These are phyloP conservation scores for Apis laboriosa DNA, from an alignment of 1,140 invertebrate species.

Conservation along the genomic window DNA sequence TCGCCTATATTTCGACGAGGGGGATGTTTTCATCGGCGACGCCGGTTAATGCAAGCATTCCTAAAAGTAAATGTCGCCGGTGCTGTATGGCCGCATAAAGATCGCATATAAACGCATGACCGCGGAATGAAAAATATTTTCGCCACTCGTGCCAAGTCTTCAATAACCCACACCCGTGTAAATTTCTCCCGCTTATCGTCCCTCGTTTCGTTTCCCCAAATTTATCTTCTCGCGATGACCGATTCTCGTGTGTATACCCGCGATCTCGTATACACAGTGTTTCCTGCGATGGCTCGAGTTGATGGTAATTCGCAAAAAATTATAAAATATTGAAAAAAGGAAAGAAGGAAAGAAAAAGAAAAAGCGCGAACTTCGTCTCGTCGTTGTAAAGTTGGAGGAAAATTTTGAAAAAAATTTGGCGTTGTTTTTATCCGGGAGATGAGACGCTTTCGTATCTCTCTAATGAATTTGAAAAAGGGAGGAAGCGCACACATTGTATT, in stretches of 20 bases:
- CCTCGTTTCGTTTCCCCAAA: slow-evolving; percentile 25
- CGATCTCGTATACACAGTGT: background rate
- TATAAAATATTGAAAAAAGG: no score
- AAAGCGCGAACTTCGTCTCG: no score
- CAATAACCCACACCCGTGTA: slow-evolving; percentile 44
- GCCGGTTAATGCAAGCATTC: slow-evolving; percentile 44
- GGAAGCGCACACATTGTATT: background rate
- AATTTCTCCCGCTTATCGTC: slow-evolving; percentile 54
- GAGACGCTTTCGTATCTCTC: no score
- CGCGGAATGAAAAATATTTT: slow-evolving; percentile 51
- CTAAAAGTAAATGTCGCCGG: slow-evolving; percentile 55
- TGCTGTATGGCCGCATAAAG: slow-evolving; percentile 51
- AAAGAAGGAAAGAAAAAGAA: no score
- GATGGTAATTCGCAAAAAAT: no score
- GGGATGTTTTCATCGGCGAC: slow-evolving; percentile 38
- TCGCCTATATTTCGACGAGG: slow-evolving; percentile 37
- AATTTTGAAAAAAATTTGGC: no score
- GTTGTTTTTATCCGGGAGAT: no score
- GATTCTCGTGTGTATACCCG: background rate
- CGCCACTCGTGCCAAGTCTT: slow-evolving; percentile 51
- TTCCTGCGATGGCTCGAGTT: no score
- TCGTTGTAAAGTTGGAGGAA: no score
- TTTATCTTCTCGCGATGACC: slow-evolving; percentile 19
- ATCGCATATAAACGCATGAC: slow-evolving; percentile 43
- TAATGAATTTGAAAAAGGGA: no score